Percentiles rank a stretch among this genome's conserved stretches.
phyloP scores from a whole-genome alignment of 2,797 vertebrate genomes.

The Melanotaenia trifasciata region DNA sequence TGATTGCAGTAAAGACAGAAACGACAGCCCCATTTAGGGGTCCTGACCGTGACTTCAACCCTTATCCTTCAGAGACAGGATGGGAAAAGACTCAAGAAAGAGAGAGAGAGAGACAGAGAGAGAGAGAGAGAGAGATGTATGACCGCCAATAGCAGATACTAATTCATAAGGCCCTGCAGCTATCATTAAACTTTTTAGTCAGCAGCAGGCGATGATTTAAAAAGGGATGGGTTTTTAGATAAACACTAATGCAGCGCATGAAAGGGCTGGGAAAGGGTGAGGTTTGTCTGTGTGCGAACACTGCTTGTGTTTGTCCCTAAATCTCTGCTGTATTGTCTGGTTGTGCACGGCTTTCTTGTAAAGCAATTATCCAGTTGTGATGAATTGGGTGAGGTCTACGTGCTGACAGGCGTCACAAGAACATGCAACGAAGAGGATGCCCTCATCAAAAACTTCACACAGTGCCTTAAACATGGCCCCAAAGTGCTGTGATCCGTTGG shows the following conservation, averaged over 20 bases:
- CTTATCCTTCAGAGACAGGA: conserved; percentile 57
- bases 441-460: conserved; percentile 52
- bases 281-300: conserved; percentile 30
- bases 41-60: conserved; percentile 82
- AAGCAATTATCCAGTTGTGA: conserved; percentile 36
- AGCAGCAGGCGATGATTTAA: conserved; percentile 67
- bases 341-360: conserved; percentile 28
- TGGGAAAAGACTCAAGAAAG: conserved; percentile 47
- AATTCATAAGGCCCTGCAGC: conserved; percentile 69
- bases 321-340: conserved; percentile 40
- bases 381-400: conserved; percentile 33
- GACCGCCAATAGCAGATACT: conserved; percentile 70
- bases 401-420: conserved; percentile 52
- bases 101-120: conserved; percentile 48
- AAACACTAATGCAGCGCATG: conserved; percentile 58
- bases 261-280: conserved; percentile 31
- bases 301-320: conserved; percentile 36
- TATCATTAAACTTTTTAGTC: conserved; percentile 81
- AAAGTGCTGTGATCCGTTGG: conserved; percentile 63
- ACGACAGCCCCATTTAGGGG: conserved; percentile 47
- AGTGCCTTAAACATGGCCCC: conserved; percentile 49
- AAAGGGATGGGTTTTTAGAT: conserved; percentile 64
- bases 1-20: conserved; percentile 69
- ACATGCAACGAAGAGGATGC: conserved; percentile 36
- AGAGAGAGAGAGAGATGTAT: conserved; percentile 55